Evolutionary conservation across 2,113 vertebrate genomes (phyloP).

Genomic region (Leptobrachium ailaonicum): DNA sequence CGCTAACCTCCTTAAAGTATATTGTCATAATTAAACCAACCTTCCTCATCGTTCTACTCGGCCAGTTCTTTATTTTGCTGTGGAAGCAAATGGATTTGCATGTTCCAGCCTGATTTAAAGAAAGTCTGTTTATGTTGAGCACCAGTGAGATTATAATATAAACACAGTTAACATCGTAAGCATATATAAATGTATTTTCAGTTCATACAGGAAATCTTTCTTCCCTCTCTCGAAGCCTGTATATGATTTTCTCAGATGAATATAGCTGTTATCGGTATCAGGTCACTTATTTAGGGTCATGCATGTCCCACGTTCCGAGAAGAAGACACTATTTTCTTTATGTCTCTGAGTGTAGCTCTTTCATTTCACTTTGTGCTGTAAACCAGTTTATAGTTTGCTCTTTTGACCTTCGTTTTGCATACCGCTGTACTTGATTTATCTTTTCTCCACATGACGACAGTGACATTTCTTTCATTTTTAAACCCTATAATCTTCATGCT

Average conservation of each 20-base stretch:
- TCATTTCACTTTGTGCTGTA: slow-evolving; percentile 8
- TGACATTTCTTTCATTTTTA: slow-evolving; percentile 23
- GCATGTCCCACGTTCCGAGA: slow-evolving; percentile 4
- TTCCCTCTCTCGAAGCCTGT: not conserved
- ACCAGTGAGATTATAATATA: slow-evolving; percentile 11
- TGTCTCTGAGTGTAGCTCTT: slow-evolving; percentile 1
- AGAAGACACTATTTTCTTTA: slow-evolving; percentile 29
- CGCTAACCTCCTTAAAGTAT: not conserved
- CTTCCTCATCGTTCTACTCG: slow-evolving; percentile 16
- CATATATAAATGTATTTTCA: slow-evolving; percentile 5
- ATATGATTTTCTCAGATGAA: slow-evolving; percentile 2
- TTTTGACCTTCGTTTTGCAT: slow-evolving; percentile 2
- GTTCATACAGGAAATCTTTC: slow-evolving; percentile 1
- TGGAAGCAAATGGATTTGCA: slow-evolving; percentile 8
- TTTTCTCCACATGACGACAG: not conserved
- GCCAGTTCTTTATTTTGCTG: not conserved
- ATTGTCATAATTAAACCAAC: slow-evolving; percentile 2
- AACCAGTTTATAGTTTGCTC: slow-evolving; percentile 2
- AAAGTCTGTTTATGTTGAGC: slow-evolving; percentile 20
- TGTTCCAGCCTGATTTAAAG: slow-evolving; percentile 19
- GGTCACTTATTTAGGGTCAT: slow-evolving; percentile 17
- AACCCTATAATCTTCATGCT: slow-evolving; percentile 18
- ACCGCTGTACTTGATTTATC: slow-evolving; percentile 14
- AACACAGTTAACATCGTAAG: slow-evolving; percentile 1
- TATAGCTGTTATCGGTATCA: slow-evolving; percentile 1